phyloP scores from a whole-genome alignment of 1,140 invertebrate genomes.

The Drosophila mojavensis region DNA sequence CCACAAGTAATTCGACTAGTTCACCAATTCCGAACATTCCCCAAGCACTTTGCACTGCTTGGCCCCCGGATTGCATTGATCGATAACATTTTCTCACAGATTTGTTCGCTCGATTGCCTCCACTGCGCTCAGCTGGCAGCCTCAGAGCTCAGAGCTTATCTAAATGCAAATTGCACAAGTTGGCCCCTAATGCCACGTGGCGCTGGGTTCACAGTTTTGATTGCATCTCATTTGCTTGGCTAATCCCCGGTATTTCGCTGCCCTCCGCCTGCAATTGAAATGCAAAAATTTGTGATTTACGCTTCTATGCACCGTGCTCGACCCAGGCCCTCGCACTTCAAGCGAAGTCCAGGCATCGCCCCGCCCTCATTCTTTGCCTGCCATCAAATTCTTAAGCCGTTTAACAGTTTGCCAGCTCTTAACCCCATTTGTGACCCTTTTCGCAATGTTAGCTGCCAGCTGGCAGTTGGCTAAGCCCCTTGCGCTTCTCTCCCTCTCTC shows the following conservation, averaged over 20 bases:
- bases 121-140: no score
- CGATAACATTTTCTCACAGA: no score
- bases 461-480: slow-evolving; percentile 12
- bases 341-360: not conserved
- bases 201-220: not conserved
- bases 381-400: slow-evolving; percentile 45
- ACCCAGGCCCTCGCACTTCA: not conserved
- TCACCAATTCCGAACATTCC: no score
- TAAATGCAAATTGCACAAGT: no score
- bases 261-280: slow-evolving; percentile 8
- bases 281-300: slow-evolving; percentile 37
- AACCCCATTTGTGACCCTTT: slow-evolving; percentile 52
- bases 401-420: slow-evolving; percentile 55
- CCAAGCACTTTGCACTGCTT: no score
- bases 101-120: no score
- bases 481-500: not conserved
- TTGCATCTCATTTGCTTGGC: slow-evolving; percentile 7
- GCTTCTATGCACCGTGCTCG: not conserved
- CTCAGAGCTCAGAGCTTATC: no score
- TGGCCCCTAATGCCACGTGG: no score
- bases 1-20: no score
- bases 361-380: not conserved
- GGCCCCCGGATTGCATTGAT: no score
- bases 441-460: not conserved
- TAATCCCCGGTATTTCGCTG: not conserved